Percentiles rank a stretch among this genome's conserved stretches.
Conservation (phyloP, 2,888 invertebrate genomes). For the Eupeodes latifasciatus region DNA sequence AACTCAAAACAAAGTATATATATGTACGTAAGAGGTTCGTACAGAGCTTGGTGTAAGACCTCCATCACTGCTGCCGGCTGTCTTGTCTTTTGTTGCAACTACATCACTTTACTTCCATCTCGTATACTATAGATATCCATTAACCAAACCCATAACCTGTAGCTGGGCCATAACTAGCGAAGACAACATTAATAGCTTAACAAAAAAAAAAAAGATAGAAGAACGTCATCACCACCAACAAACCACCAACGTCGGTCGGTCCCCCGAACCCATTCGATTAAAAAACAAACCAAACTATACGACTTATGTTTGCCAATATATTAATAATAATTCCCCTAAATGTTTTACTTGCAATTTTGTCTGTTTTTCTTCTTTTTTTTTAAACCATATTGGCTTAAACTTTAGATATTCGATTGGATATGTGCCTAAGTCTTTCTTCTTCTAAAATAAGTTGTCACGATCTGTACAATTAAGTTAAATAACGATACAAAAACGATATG, state of each 20-base stretch:
- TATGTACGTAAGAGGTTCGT: neutral
- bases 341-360: slow-evolving; percentile 4
- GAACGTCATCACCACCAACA: slow-evolving; percentile 40
- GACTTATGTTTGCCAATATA: neutral
- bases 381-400: neutral
- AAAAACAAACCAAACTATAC: slow-evolving; percentile 2
- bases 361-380: no score
- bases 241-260: slow-evolving; percentile 26
- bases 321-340: slow-evolving; percentile 57
- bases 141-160: slow-evolving; percentile 72
- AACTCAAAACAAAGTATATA: neutral
- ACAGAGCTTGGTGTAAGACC: neutral
- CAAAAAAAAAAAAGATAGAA: slow-evolving; percentile 24
- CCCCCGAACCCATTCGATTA: slow-evolving; percentile 48
- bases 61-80: slow-evolving; percentile 55
- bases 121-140: slow-evolving; percentile 39
- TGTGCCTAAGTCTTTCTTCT: neutral
- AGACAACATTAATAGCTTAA: slow-evolving; percentile 11
- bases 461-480: slow-evolving; percentile 75
- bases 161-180: slow-evolving; percentile 44
- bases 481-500: slow-evolving; percentile 75
- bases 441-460: slow-evolving; percentile 76
- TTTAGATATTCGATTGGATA: slow-evolving; percentile 5
- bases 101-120: slow-evolving; percentile 63
- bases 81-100: slow-evolving; percentile 65